Evolutionary conservation across 1,140 invertebrate genomes (phyloP).

Genomic region (Dendrolimus punctatus): DNA sequence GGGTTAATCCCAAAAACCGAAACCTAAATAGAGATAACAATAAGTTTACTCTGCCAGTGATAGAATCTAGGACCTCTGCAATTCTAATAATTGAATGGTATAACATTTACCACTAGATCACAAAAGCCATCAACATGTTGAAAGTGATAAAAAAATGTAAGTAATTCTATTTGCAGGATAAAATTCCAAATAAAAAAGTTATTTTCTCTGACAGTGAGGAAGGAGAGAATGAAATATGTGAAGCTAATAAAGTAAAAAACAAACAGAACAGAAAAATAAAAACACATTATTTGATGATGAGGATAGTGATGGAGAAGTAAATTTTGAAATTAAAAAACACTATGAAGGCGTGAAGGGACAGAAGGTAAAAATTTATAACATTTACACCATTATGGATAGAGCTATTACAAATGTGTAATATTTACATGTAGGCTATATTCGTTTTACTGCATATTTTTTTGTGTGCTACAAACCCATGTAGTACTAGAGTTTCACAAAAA

Average conservation of each 20-base stretch:
- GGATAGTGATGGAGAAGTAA: conserved; percentile 59
- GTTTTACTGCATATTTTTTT: too few relatives aligned
- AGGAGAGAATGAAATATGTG: conserved; percentile 11
- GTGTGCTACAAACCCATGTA: too few relatives aligned
- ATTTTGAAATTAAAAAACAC: conserved; percentile 71
- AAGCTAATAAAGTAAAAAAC: conserved; percentile 8
- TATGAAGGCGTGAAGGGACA: conserved; percentile 73
- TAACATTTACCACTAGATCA: neutral
- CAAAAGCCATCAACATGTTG: neutral
- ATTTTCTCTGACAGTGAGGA: conserved; percentile 70
- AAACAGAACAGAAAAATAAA: conserved; percentile 19
- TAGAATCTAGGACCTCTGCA: too few relatives aligned
- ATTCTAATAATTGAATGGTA: too few relatives aligned
- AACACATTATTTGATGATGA: conserved; percentile 67
- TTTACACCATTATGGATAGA: neutral
- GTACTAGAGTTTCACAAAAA: too few relatives aligned
- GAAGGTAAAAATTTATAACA: conserved; percentile 48
- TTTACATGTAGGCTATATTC: too few relatives aligned
- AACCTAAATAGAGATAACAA: too few relatives aligned
- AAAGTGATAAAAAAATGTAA: neutral
- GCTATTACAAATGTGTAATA: too few relatives aligned
- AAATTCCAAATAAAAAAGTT: conserved; percentile 71
- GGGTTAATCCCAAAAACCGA: too few relatives aligned
- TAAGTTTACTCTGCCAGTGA: too few relatives aligned
- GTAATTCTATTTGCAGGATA: conserved; percentile 55